These are phyloP conservation scores for Subanguina moxae DNA, from an alignment of 1,140 invertebrate genomes.

Conservation along the genomic window DNA sequence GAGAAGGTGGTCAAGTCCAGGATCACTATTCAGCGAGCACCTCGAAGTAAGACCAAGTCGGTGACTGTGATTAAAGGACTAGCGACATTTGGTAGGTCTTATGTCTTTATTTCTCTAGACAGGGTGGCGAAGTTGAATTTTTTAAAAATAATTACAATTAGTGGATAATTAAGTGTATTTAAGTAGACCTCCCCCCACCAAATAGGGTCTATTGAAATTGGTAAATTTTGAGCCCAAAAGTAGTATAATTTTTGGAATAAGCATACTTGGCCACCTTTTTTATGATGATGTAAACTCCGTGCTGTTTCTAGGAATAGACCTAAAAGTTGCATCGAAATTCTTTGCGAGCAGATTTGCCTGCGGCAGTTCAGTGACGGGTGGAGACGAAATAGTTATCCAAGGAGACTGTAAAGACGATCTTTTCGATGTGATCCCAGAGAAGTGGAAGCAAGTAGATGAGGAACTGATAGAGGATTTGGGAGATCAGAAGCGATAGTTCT, in stretches of 20 bases:
- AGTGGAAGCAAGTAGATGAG: slow-evolving; percentile 74
- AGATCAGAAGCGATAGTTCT: slow-evolving; percentile 44
- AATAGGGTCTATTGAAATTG: too few relatives aligned
- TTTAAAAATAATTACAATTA: too few relatives aligned
- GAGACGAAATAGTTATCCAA: slow-evolving; percentile 97
- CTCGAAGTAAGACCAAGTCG: slow-evolving; percentile 95
- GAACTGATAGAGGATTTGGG: slow-evolving; percentile 48
- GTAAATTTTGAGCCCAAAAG: too few relatives aligned
- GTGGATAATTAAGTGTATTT: too few relatives aligned
- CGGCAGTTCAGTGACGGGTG: slow-evolving; percentile 93
- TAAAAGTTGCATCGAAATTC: slow-evolving; percentile 95
- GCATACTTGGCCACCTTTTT: too few relatives aligned
- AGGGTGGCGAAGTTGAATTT: too few relatives aligned
- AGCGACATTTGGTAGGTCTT: slow-evolving; percentile 50
- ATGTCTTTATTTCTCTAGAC: too few relatives aligned
- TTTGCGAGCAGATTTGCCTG: slow-evolving; percentile 97
- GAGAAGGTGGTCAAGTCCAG: slow-evolving; percentile 65
- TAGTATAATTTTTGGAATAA: too few relatives aligned
- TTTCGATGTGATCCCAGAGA: slow-evolving; percentile 93
- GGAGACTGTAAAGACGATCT: slow-evolving; percentile 82
- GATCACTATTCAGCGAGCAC: slow-evolving; percentile 71
- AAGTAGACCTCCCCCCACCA: too few relatives aligned
- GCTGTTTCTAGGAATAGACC: slow-evolving; percentile 76
- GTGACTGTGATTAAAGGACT: slow-evolving; percentile 74
- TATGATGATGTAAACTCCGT: slow-evolving; percentile 7